phyloP scores from a whole-genome alignment of 1,140 invertebrate genomes.

The Caenorhabditis briggsae region DNA sequence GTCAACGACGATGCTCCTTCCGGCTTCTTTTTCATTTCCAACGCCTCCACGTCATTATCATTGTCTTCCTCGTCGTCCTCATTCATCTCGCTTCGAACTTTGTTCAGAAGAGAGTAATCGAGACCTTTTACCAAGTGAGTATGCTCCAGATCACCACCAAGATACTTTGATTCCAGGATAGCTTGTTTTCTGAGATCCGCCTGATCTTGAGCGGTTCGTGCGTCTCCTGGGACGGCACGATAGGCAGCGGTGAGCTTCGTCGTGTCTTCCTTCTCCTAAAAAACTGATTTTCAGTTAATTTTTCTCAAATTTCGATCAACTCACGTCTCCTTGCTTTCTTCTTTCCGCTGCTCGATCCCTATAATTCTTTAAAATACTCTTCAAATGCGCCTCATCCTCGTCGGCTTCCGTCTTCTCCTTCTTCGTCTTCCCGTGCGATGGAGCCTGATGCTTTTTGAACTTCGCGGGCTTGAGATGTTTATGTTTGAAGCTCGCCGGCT shows the following conservation, averaged over 20 bases:
- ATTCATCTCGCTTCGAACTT: constrained; percentile 86
- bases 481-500: constrained; percentile 12
- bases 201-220: constrained; percentile 82
- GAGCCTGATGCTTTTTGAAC: constrained; percentile 21
- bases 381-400: constrained; percentile 70
- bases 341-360: constrained; percentile 86
- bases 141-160: constrained; percentile 99
- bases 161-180: constrained; percentile 99
- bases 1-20: background rate
- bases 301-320: background rate
- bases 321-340: constrained; percentile 86
- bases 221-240: constrained; percentile 62
- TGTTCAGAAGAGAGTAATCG: constrained; percentile 98
- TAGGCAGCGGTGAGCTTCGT: constrained; percentile 61
- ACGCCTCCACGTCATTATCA: constrained; percentile 82
- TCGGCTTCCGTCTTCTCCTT: constrained; percentile 68
- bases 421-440: constrained; percentile 48
- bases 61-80: constrained; percentile 87
- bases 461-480: constrained; percentile 56
- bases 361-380: constrained; percentile 75
- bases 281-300: background rate
- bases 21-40: constrained; percentile 50
- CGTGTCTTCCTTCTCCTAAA: constrained; percentile 53
- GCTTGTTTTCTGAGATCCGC: constrained; percentile 93
- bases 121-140: constrained; percentile 99